phyloP scores from a whole-genome alignment of 2,888 invertebrate species.

The Hemicrepidius hirtus region DNA sequence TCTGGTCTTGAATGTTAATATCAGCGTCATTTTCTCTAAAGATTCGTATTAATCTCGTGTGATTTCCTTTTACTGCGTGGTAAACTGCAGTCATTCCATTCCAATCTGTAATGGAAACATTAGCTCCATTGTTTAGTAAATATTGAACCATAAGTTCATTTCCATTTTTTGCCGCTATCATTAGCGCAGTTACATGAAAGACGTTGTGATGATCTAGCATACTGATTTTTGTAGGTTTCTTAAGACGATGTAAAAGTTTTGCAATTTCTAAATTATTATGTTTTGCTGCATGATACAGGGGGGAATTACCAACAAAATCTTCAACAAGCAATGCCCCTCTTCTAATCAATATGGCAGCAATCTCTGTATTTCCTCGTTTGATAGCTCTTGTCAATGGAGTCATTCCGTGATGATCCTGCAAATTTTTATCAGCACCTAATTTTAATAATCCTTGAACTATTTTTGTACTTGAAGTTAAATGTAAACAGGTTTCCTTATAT shows the following conservation, averaged over 20 bases:
- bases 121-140: constrained; percentile 29
- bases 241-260: constrained; percentile 13
- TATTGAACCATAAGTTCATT: constrained; percentile 34
- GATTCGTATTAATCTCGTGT: constrained; percentile 25
- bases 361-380: constrained; percentile 26
- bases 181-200: constrained; percentile 31
- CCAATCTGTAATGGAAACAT: constrained; percentile 32
- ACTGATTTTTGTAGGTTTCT: background rate
- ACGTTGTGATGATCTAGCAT: constrained; percentile 21
- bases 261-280: constrained; percentile 19
- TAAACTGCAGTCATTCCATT: constrained; percentile 39
- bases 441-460: constrained; percentile 29
- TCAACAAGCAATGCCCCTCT: constrained; percentile 16
- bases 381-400: constrained; percentile 43
- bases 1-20: constrained; percentile 31
- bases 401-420: constrained; percentile 44
- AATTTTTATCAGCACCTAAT: constrained; percentile 21
- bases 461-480: constrained; percentile 27
- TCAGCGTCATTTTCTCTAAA: constrained; percentile 36
- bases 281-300: constrained; percentile 41
- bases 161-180: constrained; percentile 35
- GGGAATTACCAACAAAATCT: constrained; percentile 20
- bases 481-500: constrained; percentile 42
- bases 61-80: constrained; percentile 33
- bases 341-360: constrained; percentile 27